phyloP scores from a whole-genome alignment of 2,888 invertebrate genomes.

The Platycnemis pennipes region DNA sequence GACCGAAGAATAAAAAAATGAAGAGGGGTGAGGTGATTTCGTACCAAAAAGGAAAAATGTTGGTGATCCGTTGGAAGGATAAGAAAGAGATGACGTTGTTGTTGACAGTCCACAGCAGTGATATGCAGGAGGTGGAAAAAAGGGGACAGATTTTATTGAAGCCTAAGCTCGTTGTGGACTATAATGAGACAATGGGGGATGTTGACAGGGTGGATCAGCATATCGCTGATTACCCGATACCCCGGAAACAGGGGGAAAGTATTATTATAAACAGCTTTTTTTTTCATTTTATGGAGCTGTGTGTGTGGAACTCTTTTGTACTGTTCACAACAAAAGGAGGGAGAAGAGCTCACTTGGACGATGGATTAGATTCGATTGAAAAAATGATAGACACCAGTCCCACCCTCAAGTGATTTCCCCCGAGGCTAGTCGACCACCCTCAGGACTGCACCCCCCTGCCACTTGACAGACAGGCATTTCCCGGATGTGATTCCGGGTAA shows the following conservation, averaged over 20 bases:
- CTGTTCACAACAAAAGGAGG: conserved; percentile 8
- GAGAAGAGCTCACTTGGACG: neutral
- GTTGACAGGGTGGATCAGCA: no score
- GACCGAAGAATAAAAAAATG: no score
- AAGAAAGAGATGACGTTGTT: neutral
- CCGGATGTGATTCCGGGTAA: neutral
- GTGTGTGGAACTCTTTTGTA: conserved; percentile 32
- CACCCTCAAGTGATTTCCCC: no score
- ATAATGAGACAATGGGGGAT: no score
- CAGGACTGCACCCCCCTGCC: conserved; percentile 2
- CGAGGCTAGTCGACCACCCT: conserved; percentile 18
- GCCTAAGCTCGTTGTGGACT: no score
- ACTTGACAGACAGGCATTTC: neutral
- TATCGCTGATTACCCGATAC: no score
- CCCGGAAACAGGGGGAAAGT: neutral
- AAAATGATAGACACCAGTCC: no score
- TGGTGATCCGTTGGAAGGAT: neutral
- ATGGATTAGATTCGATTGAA: neutral
- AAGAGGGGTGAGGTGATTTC: no score
- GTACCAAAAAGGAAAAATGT: no score
- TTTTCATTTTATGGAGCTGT: conserved; percentile 20
- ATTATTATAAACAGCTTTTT: neutral
- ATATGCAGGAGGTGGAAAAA: neutral
- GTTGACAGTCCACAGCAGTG: neutral
- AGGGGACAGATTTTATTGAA: neutral